Conservation (phyloP, 2,797 vertebrate species). For the Lemur catta region DNA sequence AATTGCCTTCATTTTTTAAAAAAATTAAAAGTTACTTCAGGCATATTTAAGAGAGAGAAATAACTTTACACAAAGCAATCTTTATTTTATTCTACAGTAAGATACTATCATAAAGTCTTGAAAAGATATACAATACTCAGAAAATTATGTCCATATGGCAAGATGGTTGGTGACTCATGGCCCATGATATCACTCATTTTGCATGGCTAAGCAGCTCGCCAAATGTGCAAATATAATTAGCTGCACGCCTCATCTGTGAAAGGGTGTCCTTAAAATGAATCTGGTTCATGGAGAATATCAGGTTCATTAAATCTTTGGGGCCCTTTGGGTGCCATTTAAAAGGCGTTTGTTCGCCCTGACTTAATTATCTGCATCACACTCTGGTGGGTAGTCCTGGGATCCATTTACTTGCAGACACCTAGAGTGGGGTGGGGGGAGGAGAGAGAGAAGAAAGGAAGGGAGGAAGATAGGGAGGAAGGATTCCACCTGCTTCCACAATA, state of each 20-base stretch:
- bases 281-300: slow-evolving; percentile 23
- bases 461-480: not conserved
- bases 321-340: slow-evolving; percentile 53
- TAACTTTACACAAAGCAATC: not conserved
- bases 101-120: not conserved
- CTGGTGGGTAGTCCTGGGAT: not conserved
- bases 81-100: slow-evolving; percentile 8
- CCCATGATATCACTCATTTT: slow-evolving; percentile 36
- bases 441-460: not conserved
- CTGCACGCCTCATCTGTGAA: slow-evolving; percentile 22
- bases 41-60: not conserved
- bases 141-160: slow-evolving; percentile 69
- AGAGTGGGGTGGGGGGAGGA: too few relatives aligned
- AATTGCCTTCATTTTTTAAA: not conserved
- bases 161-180: slow-evolving; percentile 50
- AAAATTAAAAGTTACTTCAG: not conserved
- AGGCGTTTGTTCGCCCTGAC: slow-evolving; percentile 34
- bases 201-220: slow-evolving; percentile 57
- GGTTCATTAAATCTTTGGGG: slow-evolving; percentile 65
- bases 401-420: not conserved
- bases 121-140: slow-evolving; percentile 30
- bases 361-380: slow-evolving; percentile 8
- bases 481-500: not conserved
- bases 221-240: slow-evolving; percentile 66
- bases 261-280: slow-evolving; percentile 46